These are phyloP conservation scores for Anguilla obscura DNA, from an alignment of 2,797 vertebrate species.

Conservation along the genomic window DNA sequence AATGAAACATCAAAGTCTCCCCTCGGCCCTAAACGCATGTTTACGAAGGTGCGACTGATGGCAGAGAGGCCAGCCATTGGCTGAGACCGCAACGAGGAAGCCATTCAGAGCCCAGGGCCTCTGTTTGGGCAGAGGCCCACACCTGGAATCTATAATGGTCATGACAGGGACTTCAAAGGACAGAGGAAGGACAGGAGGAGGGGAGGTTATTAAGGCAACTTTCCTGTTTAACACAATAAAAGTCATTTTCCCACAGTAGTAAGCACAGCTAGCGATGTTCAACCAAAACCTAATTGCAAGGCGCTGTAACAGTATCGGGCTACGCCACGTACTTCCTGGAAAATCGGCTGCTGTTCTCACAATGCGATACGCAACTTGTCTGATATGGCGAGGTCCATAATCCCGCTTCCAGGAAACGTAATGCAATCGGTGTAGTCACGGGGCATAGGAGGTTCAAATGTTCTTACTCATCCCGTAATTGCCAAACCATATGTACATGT, in stretches of 20 bases:
- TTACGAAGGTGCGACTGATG: slow-evolving; percentile 37
- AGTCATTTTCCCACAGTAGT: slow-evolving; percentile 41
- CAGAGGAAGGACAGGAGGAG: slow-evolving; percentile 20
- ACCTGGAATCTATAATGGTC: slow-evolving; percentile 51
- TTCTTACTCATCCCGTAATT: not conserved
- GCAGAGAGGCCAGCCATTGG: slow-evolving; percentile 37
- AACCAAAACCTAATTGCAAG: not conserved
- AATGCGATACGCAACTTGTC: not conserved
- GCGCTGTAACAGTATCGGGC: not conserved
- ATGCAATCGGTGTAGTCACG: not conserved
- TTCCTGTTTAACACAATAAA: slow-evolving; percentile 41
- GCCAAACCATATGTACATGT: not conserved
- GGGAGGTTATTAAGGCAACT: slow-evolving; percentile 17
- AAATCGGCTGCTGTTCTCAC: not conserved
- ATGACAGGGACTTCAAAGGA: slow-evolving; percentile 53
- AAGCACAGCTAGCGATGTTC: slow-evolving; percentile 6
- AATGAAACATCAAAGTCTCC: slow-evolving; percentile 46
- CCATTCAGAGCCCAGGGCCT: slow-evolving; percentile 2
- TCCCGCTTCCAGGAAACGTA: not conserved
- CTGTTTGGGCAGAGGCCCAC: slow-evolving; percentile 36
- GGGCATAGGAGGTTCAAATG: not conserved
- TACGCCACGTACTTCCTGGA: not conserved
- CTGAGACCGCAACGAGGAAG: slow-evolving; percentile 31
- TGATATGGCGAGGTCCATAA: not conserved
- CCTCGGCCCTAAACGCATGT: slow-evolving; percentile 42